phyloP scores from a whole-genome alignment of 2,113 vertebrate species.

The Melanocharis versteri region DNA sequence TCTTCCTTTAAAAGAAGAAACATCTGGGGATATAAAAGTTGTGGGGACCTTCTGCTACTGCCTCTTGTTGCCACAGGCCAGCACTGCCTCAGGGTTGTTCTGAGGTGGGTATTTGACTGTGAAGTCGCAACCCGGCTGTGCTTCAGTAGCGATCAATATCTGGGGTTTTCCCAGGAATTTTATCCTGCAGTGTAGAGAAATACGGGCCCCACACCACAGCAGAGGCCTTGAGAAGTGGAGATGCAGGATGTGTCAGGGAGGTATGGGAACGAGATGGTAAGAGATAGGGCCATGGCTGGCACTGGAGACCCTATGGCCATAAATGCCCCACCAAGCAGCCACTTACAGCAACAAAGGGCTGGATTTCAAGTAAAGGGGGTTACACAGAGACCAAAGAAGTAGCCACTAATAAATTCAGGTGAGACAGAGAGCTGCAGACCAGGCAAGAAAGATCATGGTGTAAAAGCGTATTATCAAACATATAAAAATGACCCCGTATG shows the following conservation, averaged over 20 bases:
- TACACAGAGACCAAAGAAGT: background rate
- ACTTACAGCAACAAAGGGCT: background rate
- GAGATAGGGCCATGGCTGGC: background rate
- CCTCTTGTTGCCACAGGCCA: too few species aligned
- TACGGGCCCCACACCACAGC: background rate
- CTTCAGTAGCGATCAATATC: background rate
- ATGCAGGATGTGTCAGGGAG: fast-evolving
- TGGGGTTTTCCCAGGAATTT: background rate
- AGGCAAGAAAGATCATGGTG: background rate
- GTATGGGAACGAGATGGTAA: background rate
- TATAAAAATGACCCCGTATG: background rate
- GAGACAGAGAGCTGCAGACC: background rate
- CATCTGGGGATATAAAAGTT: background rate
- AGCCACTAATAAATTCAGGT: background rate
- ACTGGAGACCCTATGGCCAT: background rate
- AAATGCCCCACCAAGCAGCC: fast-evolving
- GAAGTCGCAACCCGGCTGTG: fast-evolving
- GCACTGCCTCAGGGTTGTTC: background rate
- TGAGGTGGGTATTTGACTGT: fast-evolving
- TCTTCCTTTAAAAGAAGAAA: background rate
- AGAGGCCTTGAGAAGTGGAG: background rate
- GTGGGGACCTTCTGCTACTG: background rate
- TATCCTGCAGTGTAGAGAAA: background rate
- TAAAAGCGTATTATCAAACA: background rate
- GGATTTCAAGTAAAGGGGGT: background rate